Evolutionary conservation across 2,888 invertebrate genomes (phyloP), one percentile per base, ranked within the genome.

Genomic region (Drosophila nr. perissopoda): DNA sequence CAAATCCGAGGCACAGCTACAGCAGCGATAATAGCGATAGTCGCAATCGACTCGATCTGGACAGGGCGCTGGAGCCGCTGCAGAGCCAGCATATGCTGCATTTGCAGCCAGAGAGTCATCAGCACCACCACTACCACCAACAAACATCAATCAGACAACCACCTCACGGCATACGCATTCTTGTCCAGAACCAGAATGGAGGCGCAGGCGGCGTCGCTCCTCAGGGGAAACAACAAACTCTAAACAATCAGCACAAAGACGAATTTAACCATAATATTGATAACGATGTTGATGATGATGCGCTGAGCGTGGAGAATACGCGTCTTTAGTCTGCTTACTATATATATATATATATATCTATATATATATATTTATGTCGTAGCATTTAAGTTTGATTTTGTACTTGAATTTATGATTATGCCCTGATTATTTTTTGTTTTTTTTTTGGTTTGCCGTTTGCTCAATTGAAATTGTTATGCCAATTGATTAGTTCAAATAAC

Each of bases 301-400:
- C 91, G 81, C 87, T 89, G 65, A 92, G 93, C 77, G 93, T 92
- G 83, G 92, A 93, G 90, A 92, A 91, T 81, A 91, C 91, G 88
- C 91, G 92, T 66, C 92, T 92, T 74, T 92, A 91, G 82, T 87
- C 86, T 66, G 40, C 49, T 63, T 51, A 33, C 49, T 57, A 49
- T 61, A 52, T 46, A 21, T 33, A 33, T 33, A 56, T 21, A 18
- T 34, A 36, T n/a, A n/a, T n/a, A n/a, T n/a, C 29, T 13, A 34
- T 53, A 51, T n/a, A 27, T 34, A 36, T 29, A 40, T 13, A 61
- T 25, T 27, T 57, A 34, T 57, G 60, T 70, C 42, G 59, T 65
- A 76, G 34, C 27, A 58, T 54, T 70, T 78, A 81, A 79, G 80
- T 64, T 69, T 53, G 69, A 61, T 59, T 77, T 70, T 79, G 79